Evolutionary conservation across 2,797 vertebrate genomes (phyloP).

Genomic region (Coccyzus lansbergi): DNA sequence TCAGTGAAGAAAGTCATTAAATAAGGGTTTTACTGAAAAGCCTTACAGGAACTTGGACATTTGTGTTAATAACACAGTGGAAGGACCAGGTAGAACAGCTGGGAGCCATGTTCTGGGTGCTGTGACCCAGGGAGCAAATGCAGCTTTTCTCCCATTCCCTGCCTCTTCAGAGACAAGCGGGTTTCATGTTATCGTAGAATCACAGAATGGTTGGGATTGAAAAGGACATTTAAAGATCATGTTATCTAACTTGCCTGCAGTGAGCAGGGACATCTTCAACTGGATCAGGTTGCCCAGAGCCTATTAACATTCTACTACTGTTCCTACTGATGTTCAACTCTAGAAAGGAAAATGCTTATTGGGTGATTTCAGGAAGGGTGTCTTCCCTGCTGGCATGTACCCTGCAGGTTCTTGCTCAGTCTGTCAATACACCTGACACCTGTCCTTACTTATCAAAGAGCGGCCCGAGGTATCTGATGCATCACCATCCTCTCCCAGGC

Average conservation of each 20-base stretch:
- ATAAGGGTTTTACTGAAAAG: background rate
- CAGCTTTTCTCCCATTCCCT: background rate
- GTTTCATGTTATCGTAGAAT: background rate
- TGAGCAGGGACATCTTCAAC: no score
- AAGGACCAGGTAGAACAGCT: background rate
- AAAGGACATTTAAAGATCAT: no score
- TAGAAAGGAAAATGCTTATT: rapidly evolving
- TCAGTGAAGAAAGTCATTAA: background rate
- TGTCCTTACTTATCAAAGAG: background rate
- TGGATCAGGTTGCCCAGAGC: no score
- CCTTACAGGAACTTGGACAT: background rate
- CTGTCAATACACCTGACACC: background rate
- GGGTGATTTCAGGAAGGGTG: rapidly evolving
- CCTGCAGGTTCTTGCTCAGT: background rate
- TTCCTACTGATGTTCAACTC: background rate
- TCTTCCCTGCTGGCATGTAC: background rate
- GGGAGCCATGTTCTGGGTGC: rapidly evolving
- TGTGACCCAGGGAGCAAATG: background rate
- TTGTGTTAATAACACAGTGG: background rate
- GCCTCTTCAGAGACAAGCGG: background rate
- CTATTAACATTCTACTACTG: no score
- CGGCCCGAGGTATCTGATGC: rapidly evolving
- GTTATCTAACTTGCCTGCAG: no score
- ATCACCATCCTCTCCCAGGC: background rate
- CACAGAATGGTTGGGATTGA: no score